phyloP scores from a whole-genome alignment of 2,113 vertebrate genomes.

The Oreotrochilus melanogaster region DNA sequence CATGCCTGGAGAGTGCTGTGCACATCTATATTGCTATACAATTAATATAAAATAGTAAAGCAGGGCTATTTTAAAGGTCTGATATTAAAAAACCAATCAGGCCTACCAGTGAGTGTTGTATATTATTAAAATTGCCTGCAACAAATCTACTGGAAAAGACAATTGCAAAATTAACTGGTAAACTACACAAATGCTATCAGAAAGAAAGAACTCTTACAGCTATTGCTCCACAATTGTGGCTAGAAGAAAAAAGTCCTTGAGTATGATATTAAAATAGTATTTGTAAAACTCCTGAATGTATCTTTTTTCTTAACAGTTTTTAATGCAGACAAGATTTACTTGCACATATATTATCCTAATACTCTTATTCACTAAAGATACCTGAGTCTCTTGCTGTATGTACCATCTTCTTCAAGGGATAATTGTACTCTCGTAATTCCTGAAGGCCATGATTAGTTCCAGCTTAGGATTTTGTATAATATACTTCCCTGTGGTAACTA shows the following conservation, averaged over 20 bases:
- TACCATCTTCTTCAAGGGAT: not conserved
- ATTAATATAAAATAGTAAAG: not conserved
- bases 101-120: not conserved
- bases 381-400: not conserved
- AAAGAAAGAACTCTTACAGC: not conserved
- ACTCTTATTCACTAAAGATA: not conserved
- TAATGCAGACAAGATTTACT: not conserved
- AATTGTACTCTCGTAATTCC: not conserved
- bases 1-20: not conserved
- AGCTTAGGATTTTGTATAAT: not conserved
- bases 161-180: not conserved
- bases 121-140: not conserved
- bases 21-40: not conserved
- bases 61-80: not conserved
- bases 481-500: not conserved
- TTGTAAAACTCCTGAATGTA: not conserved
- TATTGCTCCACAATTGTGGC: not conserved
- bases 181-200: not conserved
- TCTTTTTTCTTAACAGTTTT: not conserved
- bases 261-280: not conserved
- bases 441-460: conserved; percentile 40
- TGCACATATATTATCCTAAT: not conserved
- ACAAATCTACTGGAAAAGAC: not conserved
- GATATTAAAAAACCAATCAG: not conserved
- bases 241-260: not conserved